Base-by-base conservation (phyloP, 2,113 vertebrate genomes). In the Phyllostomus discolor region DNA sequence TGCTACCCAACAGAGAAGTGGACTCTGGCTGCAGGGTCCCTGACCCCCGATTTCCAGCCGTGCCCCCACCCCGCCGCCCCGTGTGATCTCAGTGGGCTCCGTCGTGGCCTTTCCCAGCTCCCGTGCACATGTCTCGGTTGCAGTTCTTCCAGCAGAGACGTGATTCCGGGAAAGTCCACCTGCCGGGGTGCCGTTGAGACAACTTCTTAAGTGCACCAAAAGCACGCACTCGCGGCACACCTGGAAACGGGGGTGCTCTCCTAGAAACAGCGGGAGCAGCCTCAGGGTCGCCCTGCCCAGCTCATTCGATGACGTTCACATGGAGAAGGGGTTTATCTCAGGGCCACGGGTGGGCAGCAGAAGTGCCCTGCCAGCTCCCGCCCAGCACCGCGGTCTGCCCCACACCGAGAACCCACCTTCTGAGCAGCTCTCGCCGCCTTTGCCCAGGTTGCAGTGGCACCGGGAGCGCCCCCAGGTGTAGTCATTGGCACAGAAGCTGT, bases 371-470 rank as follows among this genome's bases (percentile, higher is more conserved):
- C 78, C 12, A 82, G 15, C 26, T 43, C 41, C 62, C 81, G 5
- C 43, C 20, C 11, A 31, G 4, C 22, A 19, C 52, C 57, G 24
- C 10, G 4, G 2, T 19, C 28, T 28, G 24, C 4, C 72, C 10
- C 70, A 11, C 22, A 15, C 1, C 19, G 22, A 19, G 31, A 14
- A 10, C 98, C 96, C 76, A 99, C 99, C 99, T 97, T 99, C 98
- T 0, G 98, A 97, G 97, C 99, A 99, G 0, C 43, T 97, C 38
- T 99, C 98, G 31, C 99, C 99, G n/a, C 97, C 98, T 52, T 98
- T 99, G 20, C 99, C 99, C 54, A 99, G 97, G 98, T 98, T 99
- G 97, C 99, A 99, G 95, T 99, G 99, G 97, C 99, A 99, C 35
- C 99, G 99, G 0, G 99, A 99, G n/a, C 99, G 99, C 0, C 99